Base-by-base conservation (phyloP, 2,113 vertebrate species). In the Lucifuga dentata region DNA sequence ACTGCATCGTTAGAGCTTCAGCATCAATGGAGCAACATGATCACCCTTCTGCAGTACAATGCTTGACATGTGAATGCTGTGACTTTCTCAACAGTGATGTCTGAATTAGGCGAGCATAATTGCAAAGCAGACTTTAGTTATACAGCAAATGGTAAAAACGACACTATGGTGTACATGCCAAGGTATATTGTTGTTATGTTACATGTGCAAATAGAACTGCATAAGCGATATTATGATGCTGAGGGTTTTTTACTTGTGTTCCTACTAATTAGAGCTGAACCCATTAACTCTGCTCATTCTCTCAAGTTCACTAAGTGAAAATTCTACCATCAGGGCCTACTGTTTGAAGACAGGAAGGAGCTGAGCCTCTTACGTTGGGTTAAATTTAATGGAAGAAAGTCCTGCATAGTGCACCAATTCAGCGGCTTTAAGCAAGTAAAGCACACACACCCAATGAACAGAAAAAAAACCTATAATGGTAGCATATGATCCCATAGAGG, bases 1-100 rank as follows among this genome's bases (percentile, higher is more conserved):
- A 71, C 78, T 87, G 67, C 26, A 40, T 32, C 58, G 80, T 64
- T 83, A 53, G 61, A 78, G 75, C 53, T 69, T 66, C 39, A 16
- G 64, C 68, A 57, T 76, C 36, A 65, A 50, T 66, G 29, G 64
- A 65, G 57, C 61, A 78, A 74, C 56, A 46, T 43, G 61, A 82
- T 68, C 59, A 3, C 19, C 48, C 59, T 62, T n/a, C 49, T 21
- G 48, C 11, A 11, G 2, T 7, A 26, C 21, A 16, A 58, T 33
- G 38, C 26, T 29, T 29, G 26, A 29, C 26, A 29, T 40, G 33
- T 11, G 36, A 68, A 38, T 11, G 39, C 17, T 9, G 21, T 8
- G 12, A 53, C 17, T 46, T 39, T 49, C 26, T 79, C 40, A 40
- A 51, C 43, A 46, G 49, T 43, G 17, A 19, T 2, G 11, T 51